Evolutionary conservation across 2,113 vertebrate genomes (phyloP).

Genomic region (Hydrolagus affinis): DNA sequence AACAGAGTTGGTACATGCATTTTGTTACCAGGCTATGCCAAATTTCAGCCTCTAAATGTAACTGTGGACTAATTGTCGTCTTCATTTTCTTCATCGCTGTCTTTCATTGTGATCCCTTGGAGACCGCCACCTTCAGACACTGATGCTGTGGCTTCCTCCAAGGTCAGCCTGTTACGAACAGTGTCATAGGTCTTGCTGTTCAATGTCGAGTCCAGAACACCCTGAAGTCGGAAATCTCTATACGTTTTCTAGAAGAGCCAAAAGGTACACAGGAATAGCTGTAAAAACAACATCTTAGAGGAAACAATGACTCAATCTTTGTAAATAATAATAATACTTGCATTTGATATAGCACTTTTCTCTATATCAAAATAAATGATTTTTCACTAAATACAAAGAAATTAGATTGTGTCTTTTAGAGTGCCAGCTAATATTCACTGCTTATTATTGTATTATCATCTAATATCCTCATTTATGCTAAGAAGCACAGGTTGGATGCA

Average conservation of each 20-base stretch:
- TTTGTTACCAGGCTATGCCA: constrained; percentile 75
- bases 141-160: constrained; percentile 88
- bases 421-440: too few relatives aligned
- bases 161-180: constrained; percentile 84
- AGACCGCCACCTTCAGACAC: constrained; percentile 91
- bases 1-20: constrained; percentile 95
- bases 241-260: constrained; percentile 78
- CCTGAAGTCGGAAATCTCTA: constrained; percentile 95
- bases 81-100: constrained; percentile 96
- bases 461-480: too few relatives aligned
- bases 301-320: neutral
- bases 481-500: too few relatives aligned
- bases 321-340: too few relatives aligned
- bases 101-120: constrained; percentile 95
- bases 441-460: too few relatives aligned
- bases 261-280: neutral
- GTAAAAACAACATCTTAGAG: neutral
- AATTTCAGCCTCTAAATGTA: constrained; percentile 52
- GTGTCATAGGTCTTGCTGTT: constrained; percentile 98
- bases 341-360: too few relatives aligned
- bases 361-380: too few relatives aligned
- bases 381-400: too few relatives aligned
- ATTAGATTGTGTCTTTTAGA: too few relatives aligned
- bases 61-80: constrained; percentile 63
- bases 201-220: constrained; percentile 95